phyloP scores from a whole-genome alignment of 2,797 vertebrate genomes.

The Melanotaenia nigrans region DNA sequence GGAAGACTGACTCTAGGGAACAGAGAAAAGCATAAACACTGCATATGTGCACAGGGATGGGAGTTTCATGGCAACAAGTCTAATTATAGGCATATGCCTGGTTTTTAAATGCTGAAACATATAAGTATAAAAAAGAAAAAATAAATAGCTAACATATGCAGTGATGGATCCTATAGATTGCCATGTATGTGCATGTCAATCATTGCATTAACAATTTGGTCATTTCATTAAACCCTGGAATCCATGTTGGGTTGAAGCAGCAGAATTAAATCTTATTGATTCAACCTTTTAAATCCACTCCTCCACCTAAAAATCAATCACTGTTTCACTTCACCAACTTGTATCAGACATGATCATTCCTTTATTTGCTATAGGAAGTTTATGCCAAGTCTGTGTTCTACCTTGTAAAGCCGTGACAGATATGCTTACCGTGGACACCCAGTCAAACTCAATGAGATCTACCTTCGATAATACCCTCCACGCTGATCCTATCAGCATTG shows the following conservation, averaged over 20 bases:
- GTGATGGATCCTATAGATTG: constrained; percentile 8
- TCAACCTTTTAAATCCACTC: constrained; percentile 19
- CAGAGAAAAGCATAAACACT: constrained; percentile 23
- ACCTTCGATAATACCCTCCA: constrained; percentile 38
- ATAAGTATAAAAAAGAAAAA: background rate
- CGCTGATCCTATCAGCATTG: constrained; percentile 51
- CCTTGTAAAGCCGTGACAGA: constrained; percentile 20
- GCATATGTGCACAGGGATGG: constrained; percentile 25
- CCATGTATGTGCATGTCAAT: background rate
- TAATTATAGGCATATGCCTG: constrained; percentile 60
- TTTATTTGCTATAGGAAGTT: constrained; percentile 23
- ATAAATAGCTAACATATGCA: constrained; percentile 13
- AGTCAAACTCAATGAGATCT: constrained; percentile 45
- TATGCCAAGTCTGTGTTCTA: constrained; percentile 19
- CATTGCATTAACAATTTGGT: constrained; percentile 5
- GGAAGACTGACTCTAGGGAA: constrained; percentile 3
- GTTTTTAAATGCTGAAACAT: constrained; percentile 26
- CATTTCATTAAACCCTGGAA: background rate
- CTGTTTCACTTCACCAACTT: constrained; percentile 5
- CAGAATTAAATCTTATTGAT: constrained; percentile 12
- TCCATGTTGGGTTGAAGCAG: constrained; percentile 7
- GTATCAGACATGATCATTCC: constrained; percentile 19
- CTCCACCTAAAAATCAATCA: constrained; percentile 27
- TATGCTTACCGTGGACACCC: constrained; percentile 24
- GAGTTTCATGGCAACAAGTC: constrained; percentile 52